Conservation (phyloP, 64 coral and sea anemone genomes). For the Dendronephthya gigantea region DNA sequence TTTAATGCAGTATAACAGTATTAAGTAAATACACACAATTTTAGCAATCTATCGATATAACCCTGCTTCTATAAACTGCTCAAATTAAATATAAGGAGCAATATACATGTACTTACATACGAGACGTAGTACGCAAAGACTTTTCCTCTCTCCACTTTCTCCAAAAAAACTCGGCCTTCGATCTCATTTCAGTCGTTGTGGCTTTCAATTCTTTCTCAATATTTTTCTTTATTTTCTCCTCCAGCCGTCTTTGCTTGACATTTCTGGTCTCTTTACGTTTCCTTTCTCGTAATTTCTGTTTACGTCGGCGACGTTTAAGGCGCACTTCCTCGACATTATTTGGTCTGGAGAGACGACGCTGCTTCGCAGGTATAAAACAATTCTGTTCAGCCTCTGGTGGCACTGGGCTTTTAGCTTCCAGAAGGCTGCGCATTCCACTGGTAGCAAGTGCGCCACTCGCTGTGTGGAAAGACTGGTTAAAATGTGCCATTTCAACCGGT, state of each 20-base stretch:
- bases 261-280: background rate
- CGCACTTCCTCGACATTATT: background rate
- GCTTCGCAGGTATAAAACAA: background rate
- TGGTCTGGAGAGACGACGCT: background rate
- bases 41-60: no score
- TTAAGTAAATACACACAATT: no score
- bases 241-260: background rate
- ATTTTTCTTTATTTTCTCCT: background rate
- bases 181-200: background rate
- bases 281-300: background rate
- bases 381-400: background rate
- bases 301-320: background rate
- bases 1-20: no score
- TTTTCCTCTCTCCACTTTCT: constrained; percentile 14
- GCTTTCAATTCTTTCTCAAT: background rate
- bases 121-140: background rate
- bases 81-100: no score
- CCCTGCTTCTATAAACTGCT: no score
- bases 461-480: background rate
- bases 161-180: background rate
- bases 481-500: background rate
- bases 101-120: background rate
- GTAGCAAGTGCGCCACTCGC: constrained; percentile 5
- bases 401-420: background rate
- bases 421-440: background rate